Evolutionary conservation across 92 coral and sea anemone genomes (phyloP).

Genomic region (Ricordea florida): DNA sequence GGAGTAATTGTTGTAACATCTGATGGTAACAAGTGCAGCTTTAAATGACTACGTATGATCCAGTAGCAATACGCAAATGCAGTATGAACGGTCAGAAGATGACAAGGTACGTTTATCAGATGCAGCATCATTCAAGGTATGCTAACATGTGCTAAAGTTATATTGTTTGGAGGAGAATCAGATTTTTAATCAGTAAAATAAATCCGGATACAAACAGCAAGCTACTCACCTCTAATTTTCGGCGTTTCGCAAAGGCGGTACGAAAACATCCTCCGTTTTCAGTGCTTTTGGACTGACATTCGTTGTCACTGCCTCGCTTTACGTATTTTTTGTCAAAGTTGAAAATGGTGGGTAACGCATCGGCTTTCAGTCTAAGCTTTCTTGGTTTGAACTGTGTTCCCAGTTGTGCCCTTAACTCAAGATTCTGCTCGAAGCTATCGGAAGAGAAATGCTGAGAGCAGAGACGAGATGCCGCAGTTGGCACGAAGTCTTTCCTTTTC

Average conservation of each 20-base stretch:
- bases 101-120: too few species aligned
- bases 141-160: too few species aligned
- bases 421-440: background rate
- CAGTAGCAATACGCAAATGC: too few species aligned
- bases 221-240: slow-evolving; percentile 12
- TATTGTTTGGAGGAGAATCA: background rate
- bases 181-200: background rate
- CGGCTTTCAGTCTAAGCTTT: background rate
- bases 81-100: too few species aligned
- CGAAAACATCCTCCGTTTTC: too few species aligned
- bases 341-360: slow-evolving; percentile 26
- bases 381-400: slow-evolving; percentile 11
- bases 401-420: background rate
- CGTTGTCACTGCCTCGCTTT: too few species aligned
- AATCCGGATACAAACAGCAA: background rate
- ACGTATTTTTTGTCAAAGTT: background rate
- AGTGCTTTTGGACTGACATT: too few species aligned
- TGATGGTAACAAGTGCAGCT: too few species aligned
- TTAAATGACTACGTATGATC: too few species aligned
- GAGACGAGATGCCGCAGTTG: background rate
- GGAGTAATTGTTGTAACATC: too few species aligned
- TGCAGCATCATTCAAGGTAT: too few species aligned
- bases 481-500: slow-evolving; percentile 18
- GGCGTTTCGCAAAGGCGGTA: slow-evolving; percentile 2
- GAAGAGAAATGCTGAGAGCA: background rate